Percentiles rank a stretch among this genome's conserved stretches.
These are phyloP conservation scores for Batillaria attramentaria DNA, from an alignment of 1,140 invertebrate genomes.

Conservation along the genomic window DNA sequence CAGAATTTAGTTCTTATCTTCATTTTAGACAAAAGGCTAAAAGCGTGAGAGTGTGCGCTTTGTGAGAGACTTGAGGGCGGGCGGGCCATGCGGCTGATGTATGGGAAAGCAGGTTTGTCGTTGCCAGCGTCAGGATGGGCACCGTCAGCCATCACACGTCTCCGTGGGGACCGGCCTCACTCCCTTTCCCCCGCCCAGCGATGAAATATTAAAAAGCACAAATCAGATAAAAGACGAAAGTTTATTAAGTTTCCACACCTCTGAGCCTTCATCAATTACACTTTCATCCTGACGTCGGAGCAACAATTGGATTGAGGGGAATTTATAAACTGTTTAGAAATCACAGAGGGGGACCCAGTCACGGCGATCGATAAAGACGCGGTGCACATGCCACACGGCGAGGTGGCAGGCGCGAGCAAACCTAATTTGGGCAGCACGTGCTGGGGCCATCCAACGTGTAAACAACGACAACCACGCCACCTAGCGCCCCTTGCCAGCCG, in stretches of 20 bases:
- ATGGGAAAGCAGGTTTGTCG: no score
- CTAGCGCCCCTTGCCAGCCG: constrained; percentile 23
- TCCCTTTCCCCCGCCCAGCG: constrained; percentile 20
- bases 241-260: constrained; percentile 40
- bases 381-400: constrained; percentile 15
- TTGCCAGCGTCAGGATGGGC: no score
- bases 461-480: constrained; percentile 36
- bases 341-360: constrained; percentile 39
- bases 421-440: constrained; percentile 34
- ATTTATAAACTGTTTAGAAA: constrained; percentile 53
- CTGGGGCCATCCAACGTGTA: constrained; percentile 31
- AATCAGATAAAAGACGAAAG: constrained; percentile 40
- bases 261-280: constrained; percentile 42
- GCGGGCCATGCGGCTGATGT: no score
- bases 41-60: no score
- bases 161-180: constrained; percentile 18
- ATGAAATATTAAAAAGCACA: constrained; percentile 43
- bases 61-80: no score
- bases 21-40: no score
- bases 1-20: no score
- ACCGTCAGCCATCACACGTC: no score
- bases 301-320: constrained; percentile 46
- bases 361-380: constrained; percentile 34
- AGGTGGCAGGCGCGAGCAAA: constrained; percentile 34
- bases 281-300: constrained; percentile 46